These are phyloP conservation scores for Aphelenchoides bicaudatus DNA, from an alignment of 2,888 invertebrate genomes.

Conservation along the genomic window DNA sequence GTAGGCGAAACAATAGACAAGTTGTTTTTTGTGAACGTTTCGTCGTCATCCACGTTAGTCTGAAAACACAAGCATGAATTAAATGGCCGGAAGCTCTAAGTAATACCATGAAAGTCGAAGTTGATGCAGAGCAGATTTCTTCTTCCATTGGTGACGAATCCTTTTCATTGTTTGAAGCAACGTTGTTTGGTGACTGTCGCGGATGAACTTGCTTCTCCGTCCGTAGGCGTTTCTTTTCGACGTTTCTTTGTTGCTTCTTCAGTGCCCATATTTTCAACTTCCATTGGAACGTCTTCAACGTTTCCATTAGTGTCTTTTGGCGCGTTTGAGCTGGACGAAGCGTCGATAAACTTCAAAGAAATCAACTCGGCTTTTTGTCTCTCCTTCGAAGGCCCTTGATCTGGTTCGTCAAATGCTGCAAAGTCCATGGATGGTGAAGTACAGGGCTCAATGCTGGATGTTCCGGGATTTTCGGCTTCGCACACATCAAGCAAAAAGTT, in stretches of 20 bases:
- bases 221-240: slow-evolving; percentile 11
- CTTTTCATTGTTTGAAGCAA: slow-evolving; percentile 1
- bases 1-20: slow-evolving; percentile 4
- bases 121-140: not conserved
- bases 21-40: not conserved
- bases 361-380: not conserved
- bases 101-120: slow-evolving; percentile 8
- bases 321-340: not conserved
- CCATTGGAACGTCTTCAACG: not conserved
- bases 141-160: slow-evolving; percentile 16
- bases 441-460: too few relatives aligned
- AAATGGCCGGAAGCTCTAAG: not conserved
- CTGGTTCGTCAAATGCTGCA: not conserved
- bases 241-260: slow-evolving; percentile 10
- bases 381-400: not conserved
- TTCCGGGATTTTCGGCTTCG: slow-evolving; percentile 23
- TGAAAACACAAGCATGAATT: not conserved
- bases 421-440: not conserved
- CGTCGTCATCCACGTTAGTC: not conserved
- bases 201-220: not conserved
- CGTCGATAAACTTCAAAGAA: not conserved
- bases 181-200: too few relatives aligned
- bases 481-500: slow-evolving; percentile 24
- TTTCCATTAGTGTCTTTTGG: not conserved
- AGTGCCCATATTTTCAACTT: too few relatives aligned